Evolutionary conservation across 2,113 vertebrate species (phyloP), one percentile per base, ranked within the genome.

Genomic region (Spea multiplicata): DNA sequence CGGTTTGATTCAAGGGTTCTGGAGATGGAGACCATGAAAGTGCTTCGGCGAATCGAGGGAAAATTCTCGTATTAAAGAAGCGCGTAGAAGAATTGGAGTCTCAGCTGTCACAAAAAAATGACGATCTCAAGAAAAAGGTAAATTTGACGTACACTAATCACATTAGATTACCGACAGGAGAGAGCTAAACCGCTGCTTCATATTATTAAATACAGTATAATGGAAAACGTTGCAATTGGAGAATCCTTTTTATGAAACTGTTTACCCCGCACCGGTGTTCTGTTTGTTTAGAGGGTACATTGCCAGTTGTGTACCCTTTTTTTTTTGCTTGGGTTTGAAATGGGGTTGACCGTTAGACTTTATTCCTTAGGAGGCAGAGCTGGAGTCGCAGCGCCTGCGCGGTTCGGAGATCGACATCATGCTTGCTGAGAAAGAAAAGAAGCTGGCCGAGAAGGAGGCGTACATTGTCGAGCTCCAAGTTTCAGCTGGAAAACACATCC

Each of bases 1-100:
- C 9, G 50, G 50, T 70, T 84, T 78, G 71, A 9, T 16, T 84
- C 5, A 71, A 90, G 83, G 47, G 87, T 71, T 89, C 85, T 0
- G 89, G 89, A 55, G 91, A 91, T 6, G 92, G 91, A 0, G 92
- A 91, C 16, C 87, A 89, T 13, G 93, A 96, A 14, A 92, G 91
- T 4, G 85, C 88, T 61, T 89, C 90, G 0, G 94, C 95, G 55
- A 95, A 85, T 73, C 88, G 95, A 68, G 95, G 94, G 0, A 96
- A 96, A 84, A 92, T 96, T 16, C 66, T 96, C 7, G 71, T 95
- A 46, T 86, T 96, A 48, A 95, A 89, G 86, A 95, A 91, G 87
- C 95, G 93, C 71, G 88, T 94, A 0, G 94, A 96, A 82, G 95
- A 96, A 44, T 85, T 96, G 1, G 95, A 96, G 78, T 86, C 90